Conservation (phyloP, 2,888 invertebrate species). For the Dendrolimus houi region DNA sequence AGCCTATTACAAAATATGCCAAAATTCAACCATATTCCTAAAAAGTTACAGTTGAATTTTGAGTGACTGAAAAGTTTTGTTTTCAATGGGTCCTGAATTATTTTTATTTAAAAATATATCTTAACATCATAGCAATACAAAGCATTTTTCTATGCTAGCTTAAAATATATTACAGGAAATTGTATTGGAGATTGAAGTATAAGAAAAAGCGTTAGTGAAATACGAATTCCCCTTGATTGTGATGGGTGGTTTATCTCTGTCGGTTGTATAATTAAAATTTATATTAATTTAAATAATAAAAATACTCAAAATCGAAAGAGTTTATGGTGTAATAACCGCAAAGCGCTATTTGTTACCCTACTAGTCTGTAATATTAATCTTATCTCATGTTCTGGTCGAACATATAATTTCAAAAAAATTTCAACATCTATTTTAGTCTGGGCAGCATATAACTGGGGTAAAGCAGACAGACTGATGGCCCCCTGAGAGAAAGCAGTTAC, state of each 20-base stretch:
- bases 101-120: conserved; percentile 25
- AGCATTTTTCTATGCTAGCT: conserved; percentile 16
- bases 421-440: too few species aligned
- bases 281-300: background rate
- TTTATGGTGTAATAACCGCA: too few species aligned
- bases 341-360: too few species aligned
- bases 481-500: too few species aligned
- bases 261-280: background rate
- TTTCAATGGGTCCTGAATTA: conserved; percentile 14
- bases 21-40: conserved; percentile 20
- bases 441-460: too few species aligned
- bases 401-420: too few species aligned
- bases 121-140: conserved; percentile 18
- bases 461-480: too few species aligned
- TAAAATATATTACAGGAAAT: conserved; percentile 41
- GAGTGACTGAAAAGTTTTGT: conserved; percentile 1
- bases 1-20: conserved; percentile 11
- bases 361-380: too few species aligned
- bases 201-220: conserved; percentile 36
- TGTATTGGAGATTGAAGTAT: conserved; percentile 40
- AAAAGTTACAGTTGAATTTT: conserved; percentile 9
- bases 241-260: conserved; percentile 7
- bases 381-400: too few species aligned
- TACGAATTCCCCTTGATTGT: conserved; percentile 22
- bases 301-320: too few species aligned